Conservation (phyloP, 2,888 invertebrate species). For the Phortica okadai region DNA sequence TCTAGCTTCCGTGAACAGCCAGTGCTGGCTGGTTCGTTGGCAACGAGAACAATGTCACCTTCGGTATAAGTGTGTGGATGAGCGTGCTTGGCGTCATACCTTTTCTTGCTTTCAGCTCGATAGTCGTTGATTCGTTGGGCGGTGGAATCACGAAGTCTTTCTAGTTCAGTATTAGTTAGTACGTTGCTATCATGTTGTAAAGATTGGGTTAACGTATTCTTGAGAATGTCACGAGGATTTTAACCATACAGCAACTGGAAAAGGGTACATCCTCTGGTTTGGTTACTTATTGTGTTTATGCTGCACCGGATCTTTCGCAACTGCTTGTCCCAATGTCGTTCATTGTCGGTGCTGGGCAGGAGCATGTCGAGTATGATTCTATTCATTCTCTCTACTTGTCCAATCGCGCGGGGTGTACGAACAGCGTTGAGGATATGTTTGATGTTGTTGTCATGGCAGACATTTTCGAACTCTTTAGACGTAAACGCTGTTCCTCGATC, state of each 20-base stretch:
- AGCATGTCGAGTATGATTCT: conserved; percentile 8
- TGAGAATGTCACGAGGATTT: not conserved
- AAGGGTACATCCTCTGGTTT: not conserved
- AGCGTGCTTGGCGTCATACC: conserved; percentile 9
- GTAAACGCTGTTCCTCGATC: not conserved
- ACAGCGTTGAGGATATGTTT: conserved; percentile 51
- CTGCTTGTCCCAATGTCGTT: not conserved
- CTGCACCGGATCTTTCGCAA: not conserved
- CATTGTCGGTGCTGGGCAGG: conserved; percentile 1
- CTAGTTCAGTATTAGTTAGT: not conserved
- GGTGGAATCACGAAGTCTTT: not conserved
- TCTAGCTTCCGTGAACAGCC: conserved; percentile 33
- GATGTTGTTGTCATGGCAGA: conserved; percentile 44
- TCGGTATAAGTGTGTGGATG: not conserved
- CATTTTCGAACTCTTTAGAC: conserved; percentile 46
- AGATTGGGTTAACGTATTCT: not conserved
- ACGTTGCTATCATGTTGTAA: not conserved
- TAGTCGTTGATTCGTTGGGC: conserved; percentile 7
- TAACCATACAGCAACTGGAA: not conserved
- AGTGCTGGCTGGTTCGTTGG: conserved; percentile 34
- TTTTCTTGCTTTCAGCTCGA: not conserved
- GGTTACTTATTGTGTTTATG: not conserved
- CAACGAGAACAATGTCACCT: conserved; percentile 3
- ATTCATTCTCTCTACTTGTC: conserved; percentile 30
- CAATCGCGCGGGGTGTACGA: conserved; percentile 49